These are phyloP conservation scores for Lycia hirtaria DNA, from an alignment of 2,888 invertebrate species.

Conservation along the genomic window DNA sequence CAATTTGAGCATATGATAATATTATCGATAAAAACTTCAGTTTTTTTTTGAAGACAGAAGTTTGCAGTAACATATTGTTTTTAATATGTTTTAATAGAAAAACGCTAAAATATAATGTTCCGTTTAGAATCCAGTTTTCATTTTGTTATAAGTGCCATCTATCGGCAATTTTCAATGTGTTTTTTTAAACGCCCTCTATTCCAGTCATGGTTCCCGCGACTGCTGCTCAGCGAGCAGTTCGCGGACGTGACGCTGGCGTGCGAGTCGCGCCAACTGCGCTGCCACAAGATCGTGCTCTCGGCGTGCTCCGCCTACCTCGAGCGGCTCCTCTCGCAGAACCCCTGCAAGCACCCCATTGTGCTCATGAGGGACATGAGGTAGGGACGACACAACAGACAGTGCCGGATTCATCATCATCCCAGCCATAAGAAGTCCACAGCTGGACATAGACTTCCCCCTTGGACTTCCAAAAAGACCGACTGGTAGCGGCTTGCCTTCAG, in stretches of 20 bases:
- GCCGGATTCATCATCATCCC: background rate
- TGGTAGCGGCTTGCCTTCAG: too few species aligned
- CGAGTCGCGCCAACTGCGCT: constrained; percentile 93
- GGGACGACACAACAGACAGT: constrained; percentile 27
- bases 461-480: too few species aligned
- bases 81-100: too few species aligned
- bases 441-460: too few species aligned
- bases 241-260: constrained; percentile 96
- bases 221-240: constrained; percentile 92
- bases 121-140: too few species aligned
- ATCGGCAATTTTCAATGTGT: background rate
- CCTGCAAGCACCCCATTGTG: constrained; percentile 94
- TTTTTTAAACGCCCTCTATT: background rate
- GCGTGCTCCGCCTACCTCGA: constrained; percentile 95
- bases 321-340: constrained; percentile 91
- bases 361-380: constrained; percentile 93
- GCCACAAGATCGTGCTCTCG: constrained; percentile 94
- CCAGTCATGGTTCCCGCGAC: constrained; percentile 89
- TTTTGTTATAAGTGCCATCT: too few species aligned
- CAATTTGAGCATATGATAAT: too few species aligned
- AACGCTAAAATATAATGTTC: too few species aligned
- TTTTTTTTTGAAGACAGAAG: too few species aligned
- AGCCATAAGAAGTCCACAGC: too few species aligned
- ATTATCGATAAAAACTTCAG: too few species aligned
- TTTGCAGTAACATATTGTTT: too few species aligned